Base-by-base conservation (phyloP, 30 jellyfish, hydroid and myxozoan genomes). In the Phacellophora camtschatica region DNA sequence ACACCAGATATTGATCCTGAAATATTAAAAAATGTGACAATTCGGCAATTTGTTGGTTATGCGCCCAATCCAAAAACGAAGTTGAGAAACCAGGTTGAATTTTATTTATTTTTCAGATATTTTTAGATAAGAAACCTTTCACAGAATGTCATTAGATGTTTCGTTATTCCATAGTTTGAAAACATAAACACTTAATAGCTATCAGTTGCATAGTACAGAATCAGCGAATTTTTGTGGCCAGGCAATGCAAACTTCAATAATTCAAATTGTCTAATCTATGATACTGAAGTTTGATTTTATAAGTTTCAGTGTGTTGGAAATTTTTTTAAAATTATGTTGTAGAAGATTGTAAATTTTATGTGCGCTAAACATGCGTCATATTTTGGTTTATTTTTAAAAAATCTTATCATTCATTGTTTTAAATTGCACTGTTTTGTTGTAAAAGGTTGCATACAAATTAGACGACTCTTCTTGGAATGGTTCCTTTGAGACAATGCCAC, bases 1-100 rank as follows among this genome's bases (percentile, higher is more conserved):
- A 87, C 96, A 1, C 99, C 99, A 25, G 97, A 88, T 15, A 73
- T 94, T 43, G 99, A 94, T 75, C 97, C 96, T 28, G 97, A 87
- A 6, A 94, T 94, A 32, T 59, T 94, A 45, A 84, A 94, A 46
- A 94, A 88, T 74, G 84, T 94, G 96, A 94, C 97, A 12, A 81
- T 94, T 12, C 81, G 99, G 36, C 99, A 94, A 36, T 88, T 88
- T 35, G 99, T 94, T 82, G 99, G 99, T 22, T 94, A 94, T 69
- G 96, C 99, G 1, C 99, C 99, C 1, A 94, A 94, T 49, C 99
- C 99, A 33, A 94, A 94, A 67, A 94, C 63, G 28, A 83, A 74
- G 29, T 51, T 87, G 41, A 37, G 99, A 74, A 94, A 94, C 63
- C 97, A 94, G 96, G 98, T 92, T 59, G 73, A n/a, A 31, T 15